Conservation (phyloP, 2,888 invertebrate species). For the Eupithecia dodoneata region DNA sequence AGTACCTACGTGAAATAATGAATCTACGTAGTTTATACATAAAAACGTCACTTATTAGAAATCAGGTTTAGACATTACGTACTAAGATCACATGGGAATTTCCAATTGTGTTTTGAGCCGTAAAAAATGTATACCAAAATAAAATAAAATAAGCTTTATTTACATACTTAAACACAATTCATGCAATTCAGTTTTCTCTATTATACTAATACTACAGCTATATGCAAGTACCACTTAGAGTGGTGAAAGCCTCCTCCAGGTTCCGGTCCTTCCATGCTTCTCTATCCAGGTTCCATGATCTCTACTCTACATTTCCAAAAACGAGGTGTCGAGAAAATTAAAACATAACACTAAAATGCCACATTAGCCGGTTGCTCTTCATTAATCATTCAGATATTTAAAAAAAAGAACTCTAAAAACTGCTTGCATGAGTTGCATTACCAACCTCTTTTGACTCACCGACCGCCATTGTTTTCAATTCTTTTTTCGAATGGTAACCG, state of each 20-base stretch:
- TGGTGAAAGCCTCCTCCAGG: too few species aligned
- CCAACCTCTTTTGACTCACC: slow-evolving; percentile 66
- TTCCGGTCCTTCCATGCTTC: too few species aligned
- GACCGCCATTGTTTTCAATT: slow-evolving; percentile 77
- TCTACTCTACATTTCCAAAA: background rate
- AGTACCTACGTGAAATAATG: background rate
- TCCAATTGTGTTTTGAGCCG: background rate
- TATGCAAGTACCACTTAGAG: too few species aligned
- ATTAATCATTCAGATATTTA: slow-evolving; percentile 56
- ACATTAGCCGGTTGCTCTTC: slow-evolving; percentile 29
- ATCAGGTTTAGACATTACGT: background rate
- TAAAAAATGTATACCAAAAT: background rate
- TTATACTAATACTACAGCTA: too few species aligned
- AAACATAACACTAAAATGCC: slow-evolving; percentile 30
- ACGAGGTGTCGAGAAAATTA: slow-evolving; percentile 25
- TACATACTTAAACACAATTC: too few species aligned
- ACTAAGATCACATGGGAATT: background rate
- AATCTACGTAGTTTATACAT: background rate
- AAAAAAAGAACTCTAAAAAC: slow-evolving; percentile 52
- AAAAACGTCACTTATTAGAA: background rate
- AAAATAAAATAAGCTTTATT: too few species aligned
- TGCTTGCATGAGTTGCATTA: slow-evolving; percentile 67
- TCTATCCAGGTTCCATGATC: background rate
- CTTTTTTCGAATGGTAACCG: slow-evolving; percentile 58
- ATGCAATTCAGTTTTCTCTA: too few species aligned